These are phyloP conservation scores for Gibbula magus DNA, from an alignment of 2,888 invertebrate genomes.

Conservation along the genomic window DNA sequence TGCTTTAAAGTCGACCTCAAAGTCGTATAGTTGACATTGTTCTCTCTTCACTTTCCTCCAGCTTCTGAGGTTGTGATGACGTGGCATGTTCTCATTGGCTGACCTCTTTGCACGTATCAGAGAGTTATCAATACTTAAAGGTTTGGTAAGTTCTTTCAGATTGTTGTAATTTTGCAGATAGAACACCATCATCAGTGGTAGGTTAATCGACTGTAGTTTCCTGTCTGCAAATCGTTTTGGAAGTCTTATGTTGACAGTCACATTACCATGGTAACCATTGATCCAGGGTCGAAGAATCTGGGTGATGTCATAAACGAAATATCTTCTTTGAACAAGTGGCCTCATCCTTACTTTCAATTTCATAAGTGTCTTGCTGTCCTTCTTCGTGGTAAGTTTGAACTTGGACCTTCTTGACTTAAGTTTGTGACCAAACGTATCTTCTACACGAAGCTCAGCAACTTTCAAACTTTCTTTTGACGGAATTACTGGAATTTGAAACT, in stretches of 20 bases:
- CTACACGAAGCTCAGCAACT: no score
- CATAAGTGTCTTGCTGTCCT: constrained; percentile 32
- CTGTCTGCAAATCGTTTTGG: constrained; percentile 12
- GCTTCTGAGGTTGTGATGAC: constrained; percentile 38
- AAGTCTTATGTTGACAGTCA: constrained; percentile 38
- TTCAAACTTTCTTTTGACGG: no score
- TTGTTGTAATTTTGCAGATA: constrained; percentile 55
- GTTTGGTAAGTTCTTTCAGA: constrained; percentile 51
- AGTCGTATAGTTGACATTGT: constrained; percentile 60
- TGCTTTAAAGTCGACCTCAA: constrained; percentile 68
- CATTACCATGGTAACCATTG: constrained; percentile 53
- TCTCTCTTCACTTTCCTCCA: constrained; percentile 49
- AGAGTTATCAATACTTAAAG: not conserved
- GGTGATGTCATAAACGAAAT: constrained; percentile 51
- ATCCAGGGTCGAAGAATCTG: constrained; percentile 46
- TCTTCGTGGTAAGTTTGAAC: constrained; percentile 39
- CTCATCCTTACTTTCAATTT: constrained; percentile 36
- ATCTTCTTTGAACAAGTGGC: constrained; percentile 32
- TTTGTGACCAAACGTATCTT: no score
- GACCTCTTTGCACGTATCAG: not conserved
- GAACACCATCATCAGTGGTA: constrained; percentile 37
- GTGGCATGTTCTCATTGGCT: not conserved
- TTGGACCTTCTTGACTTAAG: constrained; percentile 17
- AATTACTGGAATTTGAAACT: no score
- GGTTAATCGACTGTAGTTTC: not conserved